phyloP scores from a whole-genome alignment of 2,113 vertebrate species.

The Equus quagga region DNA sequence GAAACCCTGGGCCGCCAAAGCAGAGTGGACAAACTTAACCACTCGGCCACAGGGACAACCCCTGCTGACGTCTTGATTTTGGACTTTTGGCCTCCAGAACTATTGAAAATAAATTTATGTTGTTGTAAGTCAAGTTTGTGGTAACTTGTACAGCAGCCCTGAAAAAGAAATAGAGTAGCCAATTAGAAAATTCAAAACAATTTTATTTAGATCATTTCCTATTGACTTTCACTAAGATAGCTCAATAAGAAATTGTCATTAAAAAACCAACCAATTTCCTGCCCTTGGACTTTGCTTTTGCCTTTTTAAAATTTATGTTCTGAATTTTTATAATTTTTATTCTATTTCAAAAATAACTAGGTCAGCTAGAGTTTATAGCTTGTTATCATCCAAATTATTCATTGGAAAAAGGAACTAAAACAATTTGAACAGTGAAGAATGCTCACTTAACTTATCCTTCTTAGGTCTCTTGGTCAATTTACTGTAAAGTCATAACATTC shows the following conservation, averaged over 20 bases:
- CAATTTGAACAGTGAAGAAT: background rate
- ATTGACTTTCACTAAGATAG: background rate
- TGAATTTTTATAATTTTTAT: background rate
- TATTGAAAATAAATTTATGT: background rate
- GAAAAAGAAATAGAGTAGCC: background rate
- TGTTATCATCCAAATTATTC: background rate
- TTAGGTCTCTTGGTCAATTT: background rate
- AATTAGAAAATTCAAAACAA: background rate
- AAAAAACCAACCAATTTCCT: background rate
- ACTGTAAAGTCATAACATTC: background rate
- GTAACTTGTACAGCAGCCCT: background rate
- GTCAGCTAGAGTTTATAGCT: background rate
- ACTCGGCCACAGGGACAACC: too few relatives aligned
- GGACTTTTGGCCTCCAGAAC: background rate
- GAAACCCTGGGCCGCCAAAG: too few relatives aligned
- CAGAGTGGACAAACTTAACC: too few relatives aligned
- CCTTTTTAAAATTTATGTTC: background rate
- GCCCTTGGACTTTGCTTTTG: background rate
- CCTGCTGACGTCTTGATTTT: background rate
- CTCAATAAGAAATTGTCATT: background rate
- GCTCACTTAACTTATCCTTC: rapidly evolving
- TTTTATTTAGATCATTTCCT: background rate
- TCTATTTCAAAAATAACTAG: background rate
- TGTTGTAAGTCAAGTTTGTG: background rate
- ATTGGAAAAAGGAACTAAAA: background rate